Conservation (phyloP, 2,888 invertebrate genomes). For the Boloria selene region DNA sequence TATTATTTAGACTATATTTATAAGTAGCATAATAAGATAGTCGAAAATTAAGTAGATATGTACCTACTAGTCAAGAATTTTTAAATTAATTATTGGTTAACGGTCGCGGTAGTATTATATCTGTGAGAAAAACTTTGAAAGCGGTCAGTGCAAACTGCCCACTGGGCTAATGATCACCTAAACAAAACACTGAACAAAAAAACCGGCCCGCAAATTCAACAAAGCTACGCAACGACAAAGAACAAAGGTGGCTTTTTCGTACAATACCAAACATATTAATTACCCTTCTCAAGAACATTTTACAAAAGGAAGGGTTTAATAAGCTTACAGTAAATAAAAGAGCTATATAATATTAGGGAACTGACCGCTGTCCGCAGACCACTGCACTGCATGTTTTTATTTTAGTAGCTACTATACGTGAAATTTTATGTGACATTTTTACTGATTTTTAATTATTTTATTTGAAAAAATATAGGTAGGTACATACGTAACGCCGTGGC, state of each 20-base stretch:
- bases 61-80: no score
- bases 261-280: conserved; percentile 78
- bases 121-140: conserved; percentile 65
- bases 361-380: conserved; percentile 70
- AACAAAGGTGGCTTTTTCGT: conserved; percentile 71
- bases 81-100: conserved; percentile 45
- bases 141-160: conserved; percentile 74
- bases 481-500: no score
- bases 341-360: conserved; percentile 56
- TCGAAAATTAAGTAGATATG: no score
- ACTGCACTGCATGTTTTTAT: conserved; percentile 42
- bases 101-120: conserved; percentile 52
- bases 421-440: conserved; percentile 69
- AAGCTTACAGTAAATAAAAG: conserved; percentile 78
- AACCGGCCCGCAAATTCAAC: conserved; percentile 57
- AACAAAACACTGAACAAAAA: conserved; percentile 67
- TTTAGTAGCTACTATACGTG: conserved; percentile 41
- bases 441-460: not conserved
- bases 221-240: conserved; percentile 62
- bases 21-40: no score
- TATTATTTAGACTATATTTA: no score
- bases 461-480: no score
- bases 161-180: conserved; percentile 74
- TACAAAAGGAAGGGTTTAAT: conserved; percentile 77
- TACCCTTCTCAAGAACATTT: conserved; percentile 68